These are phyloP conservation scores for Hemitrygon akajei DNA, from an alignment of 2,797 vertebrate genomes.

Conservation along the genomic window DNA sequence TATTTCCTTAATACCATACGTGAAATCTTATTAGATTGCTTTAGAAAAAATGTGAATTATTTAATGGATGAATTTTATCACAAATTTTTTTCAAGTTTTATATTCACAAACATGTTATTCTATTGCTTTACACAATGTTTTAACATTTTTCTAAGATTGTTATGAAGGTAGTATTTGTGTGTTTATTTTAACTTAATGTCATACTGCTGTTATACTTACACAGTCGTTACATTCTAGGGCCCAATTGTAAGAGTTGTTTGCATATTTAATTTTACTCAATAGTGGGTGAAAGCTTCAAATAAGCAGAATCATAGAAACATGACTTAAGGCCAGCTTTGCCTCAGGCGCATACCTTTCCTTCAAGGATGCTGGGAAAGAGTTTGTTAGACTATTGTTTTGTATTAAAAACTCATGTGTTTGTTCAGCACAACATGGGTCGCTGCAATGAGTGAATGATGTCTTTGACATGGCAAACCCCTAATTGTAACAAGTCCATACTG, in stretches of 20 bases:
- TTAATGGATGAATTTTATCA: background rate
- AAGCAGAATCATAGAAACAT: conserved; percentile 63
- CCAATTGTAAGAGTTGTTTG: conserved; percentile 21
- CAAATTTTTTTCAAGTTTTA: background rate
- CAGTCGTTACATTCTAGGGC: background rate
- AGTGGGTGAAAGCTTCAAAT: conserved; percentile 52
- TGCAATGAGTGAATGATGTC: conserved; percentile 72
- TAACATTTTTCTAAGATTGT: background rate
- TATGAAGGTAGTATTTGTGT: background rate
- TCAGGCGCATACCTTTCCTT: conserved; percentile 65
- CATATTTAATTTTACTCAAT: conserved; percentile 33
- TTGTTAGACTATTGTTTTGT: conserved; percentile 75
- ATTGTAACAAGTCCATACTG: conserved; percentile 65
- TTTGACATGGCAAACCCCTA: conserved; percentile 68
- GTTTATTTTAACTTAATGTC: conserved; percentile 18
- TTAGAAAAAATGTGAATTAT: background rate
- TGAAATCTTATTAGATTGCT: background rate
- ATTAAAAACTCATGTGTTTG: conserved; percentile 79
- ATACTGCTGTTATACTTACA: background rate
- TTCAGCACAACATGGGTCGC: conserved; percentile 69
- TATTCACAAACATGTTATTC: background rate
- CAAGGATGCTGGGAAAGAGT: conserved; percentile 71
- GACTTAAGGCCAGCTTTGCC: conserved; percentile 58
- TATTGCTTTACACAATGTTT: background rate
- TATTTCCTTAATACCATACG: background rate